Percentiles rank a stretch among this genome's conserved stretches.
Conservation (phyloP, 1,140 invertebrate genomes). For the Armadillidium nasatum region DNA sequence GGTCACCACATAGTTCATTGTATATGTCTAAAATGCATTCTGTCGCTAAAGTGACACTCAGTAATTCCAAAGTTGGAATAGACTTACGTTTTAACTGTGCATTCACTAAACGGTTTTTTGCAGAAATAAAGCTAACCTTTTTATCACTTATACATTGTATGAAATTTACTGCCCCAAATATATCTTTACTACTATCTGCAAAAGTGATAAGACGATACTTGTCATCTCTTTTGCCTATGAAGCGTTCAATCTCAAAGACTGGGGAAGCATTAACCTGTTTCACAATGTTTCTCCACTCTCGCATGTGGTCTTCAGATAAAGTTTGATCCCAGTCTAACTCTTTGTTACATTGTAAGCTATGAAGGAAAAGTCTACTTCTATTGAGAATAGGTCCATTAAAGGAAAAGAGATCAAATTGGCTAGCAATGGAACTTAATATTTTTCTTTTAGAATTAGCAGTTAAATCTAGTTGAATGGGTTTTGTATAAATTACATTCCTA, state of each 20-base stretch:
- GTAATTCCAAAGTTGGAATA: constrained; percentile 1
- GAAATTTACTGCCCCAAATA: background rate
- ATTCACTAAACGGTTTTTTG: background rate
- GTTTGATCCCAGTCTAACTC: background rate
- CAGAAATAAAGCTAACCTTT: background rate
- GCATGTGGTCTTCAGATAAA: background rate
- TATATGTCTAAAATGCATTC: background rate
- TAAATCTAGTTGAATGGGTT: background rate
- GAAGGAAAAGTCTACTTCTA: background rate
- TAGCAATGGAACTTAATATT: background rate
- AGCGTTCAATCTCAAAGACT: background rate
- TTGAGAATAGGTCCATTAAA: background rate
- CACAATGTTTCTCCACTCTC: constrained; percentile 9
- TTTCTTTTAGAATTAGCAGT: background rate
- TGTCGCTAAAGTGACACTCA: background rate
- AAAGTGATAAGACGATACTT: background rate
- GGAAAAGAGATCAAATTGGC: background rate
- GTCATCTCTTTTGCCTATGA: background rate
- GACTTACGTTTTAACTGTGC: background rate
- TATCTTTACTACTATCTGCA: background rate
- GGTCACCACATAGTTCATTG: background rate
- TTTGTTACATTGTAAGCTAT: constrained; percentile 9
- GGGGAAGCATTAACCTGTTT: constrained; percentile 2
- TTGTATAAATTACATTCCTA: background rate
- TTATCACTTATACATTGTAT: background rate